Base-by-base conservation (phyloP, 2,888 invertebrate genomes). In the Macaria liturata region DNA sequence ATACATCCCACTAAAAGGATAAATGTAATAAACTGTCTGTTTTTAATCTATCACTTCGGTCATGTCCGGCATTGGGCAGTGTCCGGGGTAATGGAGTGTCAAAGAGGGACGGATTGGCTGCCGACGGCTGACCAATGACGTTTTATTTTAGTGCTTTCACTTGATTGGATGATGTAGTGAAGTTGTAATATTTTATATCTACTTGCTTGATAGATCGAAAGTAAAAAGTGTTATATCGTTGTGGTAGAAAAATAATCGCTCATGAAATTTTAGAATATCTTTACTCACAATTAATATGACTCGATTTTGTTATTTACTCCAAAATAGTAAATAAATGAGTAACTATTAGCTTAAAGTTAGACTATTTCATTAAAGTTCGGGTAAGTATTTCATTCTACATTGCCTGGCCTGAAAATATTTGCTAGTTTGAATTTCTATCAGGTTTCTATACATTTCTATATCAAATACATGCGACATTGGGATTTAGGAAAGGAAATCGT, bases 21-120 rank as follows among this genome's bases (percentile, higher is more conserved):
- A 20, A 20, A 20, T 20, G 20, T 20, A 2, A 65, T 60, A 62
- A 63, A 68, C 65, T 54, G 66, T 57, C 56, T 59, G 20, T 63
- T 69, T 69, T 67, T 67, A 67, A 67, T 69, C 66, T 64, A 58
- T 62, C 61, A 59, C 57, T 44, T 8, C 49, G 44, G 43, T 9
- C 42, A 48, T 37, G 49, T 54, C 55, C 58, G 55, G 48, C 49
- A 39, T 42, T 49, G 40, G 53, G 37, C 8, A 45, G 39, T 51
- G 45, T 51, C 51, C 45, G 30, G 43, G 54, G 47, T 59, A 62
- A 62, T 62, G 54, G 57, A 59, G 9, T 62, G 62, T 57, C 31
- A 42, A 45, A 37, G n/a, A 44, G 3, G 49, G 34, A 46, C 42
- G 39, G 54, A 50, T 50, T 50, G 20, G 54, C 40, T 53, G 40